These are phyloP conservation scores for Drosophila dives DNA, from an alignment of 2,888 invertebrate genomes.

Conservation along the genomic window DNA sequence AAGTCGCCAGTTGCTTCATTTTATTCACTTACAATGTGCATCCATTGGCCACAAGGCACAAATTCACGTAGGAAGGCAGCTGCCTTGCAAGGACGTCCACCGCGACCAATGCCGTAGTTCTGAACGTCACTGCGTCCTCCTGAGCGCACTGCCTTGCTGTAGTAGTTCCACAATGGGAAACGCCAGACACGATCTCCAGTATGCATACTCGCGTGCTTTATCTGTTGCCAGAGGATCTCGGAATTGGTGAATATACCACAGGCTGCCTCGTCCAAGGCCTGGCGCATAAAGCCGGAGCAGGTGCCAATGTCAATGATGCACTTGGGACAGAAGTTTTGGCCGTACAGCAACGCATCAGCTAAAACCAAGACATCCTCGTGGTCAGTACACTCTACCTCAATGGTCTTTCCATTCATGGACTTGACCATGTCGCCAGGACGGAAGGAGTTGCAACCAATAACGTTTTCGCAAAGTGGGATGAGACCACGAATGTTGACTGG, in stretches of 20 bases:
- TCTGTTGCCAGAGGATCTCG: conserved; percentile 88
- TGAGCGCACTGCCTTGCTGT: conserved; percentile 82
- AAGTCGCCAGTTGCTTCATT: background rate
- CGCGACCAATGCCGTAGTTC: conserved; percentile 86
- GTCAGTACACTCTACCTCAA: conserved; percentile 89
- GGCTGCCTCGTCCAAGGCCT: conserved; percentile 88
- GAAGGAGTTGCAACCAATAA: conserved; percentile 91
- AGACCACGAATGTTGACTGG: conserved; percentile 90
- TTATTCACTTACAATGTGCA: conserved; percentile 88
- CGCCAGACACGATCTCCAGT: conserved; percentile 94
- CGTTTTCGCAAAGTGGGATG: conserved; percentile 92
- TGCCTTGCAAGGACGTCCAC: conserved; percentile 89
- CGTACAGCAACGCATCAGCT: conserved; percentile 92
- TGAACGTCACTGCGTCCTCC: conserved; percentile 85
- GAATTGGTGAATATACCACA: conserved; percentile 91
- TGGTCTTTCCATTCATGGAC: conserved; percentile 91
- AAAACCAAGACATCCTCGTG: conserved; percentile 91
- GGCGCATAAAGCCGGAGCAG: conserved; percentile 89
- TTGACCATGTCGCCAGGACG: conserved; percentile 92
- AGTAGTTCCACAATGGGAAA: conserved; percentile 92
- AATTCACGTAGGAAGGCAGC: conserved; percentile 92
- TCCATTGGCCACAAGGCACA: conserved; percentile 90
- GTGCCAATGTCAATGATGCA: conserved; percentile 92
- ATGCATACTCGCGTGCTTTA: conserved; percentile 89
- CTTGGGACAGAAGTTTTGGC: conserved; percentile 87